Percentiles rank a stretch among this genome's conserved stretches.
These are phyloP conservation scores for Lophura nycthemera DNA, from an alignment of 2,113 vertebrate genomes.

Conservation along the genomic window DNA sequence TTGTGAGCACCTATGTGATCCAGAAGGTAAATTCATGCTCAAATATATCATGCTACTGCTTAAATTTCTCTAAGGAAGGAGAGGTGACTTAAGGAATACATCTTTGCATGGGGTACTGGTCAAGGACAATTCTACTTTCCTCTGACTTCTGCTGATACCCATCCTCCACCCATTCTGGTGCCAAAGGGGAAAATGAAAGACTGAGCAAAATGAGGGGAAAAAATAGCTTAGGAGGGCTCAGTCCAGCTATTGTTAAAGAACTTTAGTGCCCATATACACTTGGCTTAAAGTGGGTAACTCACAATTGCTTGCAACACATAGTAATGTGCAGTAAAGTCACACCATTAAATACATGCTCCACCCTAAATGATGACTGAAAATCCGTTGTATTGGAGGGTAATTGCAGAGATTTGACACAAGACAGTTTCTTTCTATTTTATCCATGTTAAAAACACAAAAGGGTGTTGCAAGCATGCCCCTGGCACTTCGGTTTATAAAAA, in stretches of 20 bases:
- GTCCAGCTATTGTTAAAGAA: neutral
- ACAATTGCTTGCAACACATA: neutral
- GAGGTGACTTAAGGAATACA: neutral
- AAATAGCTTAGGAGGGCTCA: neutral
- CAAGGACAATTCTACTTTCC: neutral
- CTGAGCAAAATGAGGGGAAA: fast-evolving
- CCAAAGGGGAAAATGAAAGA: neutral
- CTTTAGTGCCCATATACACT: neutral
- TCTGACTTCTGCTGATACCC: neutral
- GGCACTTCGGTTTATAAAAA: slow-evolving; percentile 31
- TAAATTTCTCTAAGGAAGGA: neutral
- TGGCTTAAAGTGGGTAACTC: neutral
- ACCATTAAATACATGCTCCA: neutral
- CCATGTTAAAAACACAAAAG: slow-evolving; percentile 14
- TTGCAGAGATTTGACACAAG: neutral
- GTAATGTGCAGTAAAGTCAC: neutral
- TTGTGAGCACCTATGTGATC: neutral
- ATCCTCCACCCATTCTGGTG: neutral
- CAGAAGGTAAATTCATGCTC: neutral
- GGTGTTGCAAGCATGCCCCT: neutral
- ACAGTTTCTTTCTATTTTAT: neutral
- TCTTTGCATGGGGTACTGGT: neutral
- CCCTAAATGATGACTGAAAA: neutral
- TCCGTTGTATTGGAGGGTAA: neutral
- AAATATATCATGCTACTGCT: neutral